Evolutionary conservation across 2,888 invertebrate species (phyloP), one percentile per base, ranked within the genome.

Genomic region (Xestia sexstrigata): DNA sequence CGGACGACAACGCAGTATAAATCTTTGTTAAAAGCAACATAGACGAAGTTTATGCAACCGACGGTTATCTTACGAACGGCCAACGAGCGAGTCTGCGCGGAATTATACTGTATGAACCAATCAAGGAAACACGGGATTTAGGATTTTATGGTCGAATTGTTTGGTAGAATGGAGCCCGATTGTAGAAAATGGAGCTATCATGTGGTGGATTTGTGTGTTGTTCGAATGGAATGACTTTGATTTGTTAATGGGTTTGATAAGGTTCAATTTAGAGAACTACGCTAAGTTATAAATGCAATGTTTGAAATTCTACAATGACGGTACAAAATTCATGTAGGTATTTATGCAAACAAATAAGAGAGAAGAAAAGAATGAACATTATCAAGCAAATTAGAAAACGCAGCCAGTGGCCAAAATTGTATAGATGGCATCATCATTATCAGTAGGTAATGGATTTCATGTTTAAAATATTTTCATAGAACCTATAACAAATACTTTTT

Each of bases 11-110:
- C 83, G 87, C 60, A 78, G 86, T 90, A 93, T 93, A 93, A 93
- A 93, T 93, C 93, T 92, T 90, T 88, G 92, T 92, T 93, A 90
- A 91, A 93, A 92, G 90, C 91, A 83, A 82, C 84, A 84, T 82
- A 79, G 89, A 84, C 82, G 77, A 87, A 91, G 90, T 93, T 92
- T 91, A 90, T 92, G 91, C 91, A 91, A 87, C 89, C 88, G 87
- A 83, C 89, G 81, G 90, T 90, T 88, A 84, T 86, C 87, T 87
- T 87, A 79, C 86, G 69, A 78, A 74, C 79, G 74, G 66, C 78
- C 82, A 74, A 79, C 84, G 79, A 85, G 78, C 72, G 77, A 84
- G 83, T 77, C 77, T 79, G 87, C 70, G 74, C 82, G 79, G 83
- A 83, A 88, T 88, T 88, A 87, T 83, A 86, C 82, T 83, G 88